These are phyloP conservation scores for Sylvilagus bachmani DNA, from an alignment of 2,113 vertebrate species.

Conservation along the genomic window DNA sequence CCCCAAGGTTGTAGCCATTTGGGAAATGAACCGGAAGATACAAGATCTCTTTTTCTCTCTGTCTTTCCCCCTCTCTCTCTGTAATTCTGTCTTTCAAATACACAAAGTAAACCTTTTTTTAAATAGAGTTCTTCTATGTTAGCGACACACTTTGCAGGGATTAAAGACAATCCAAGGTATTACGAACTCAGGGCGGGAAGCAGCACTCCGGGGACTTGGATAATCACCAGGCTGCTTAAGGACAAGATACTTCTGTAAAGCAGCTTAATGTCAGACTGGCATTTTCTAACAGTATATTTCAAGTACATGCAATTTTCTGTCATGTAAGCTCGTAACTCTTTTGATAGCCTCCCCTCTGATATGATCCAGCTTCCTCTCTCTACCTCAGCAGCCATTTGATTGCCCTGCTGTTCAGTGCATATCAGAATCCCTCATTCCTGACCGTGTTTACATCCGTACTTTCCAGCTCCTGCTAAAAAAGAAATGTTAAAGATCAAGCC, in stretches of 20 bases:
- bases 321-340: slow-evolving; percentile 70
- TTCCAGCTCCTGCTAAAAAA: slow-evolving; percentile 52
- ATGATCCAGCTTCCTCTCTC: slow-evolving; percentile 53
- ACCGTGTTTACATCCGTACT: slow-evolving; percentile 11
- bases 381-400: slow-evolving; percentile 57
- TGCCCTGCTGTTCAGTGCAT: slow-evolving; percentile 35
- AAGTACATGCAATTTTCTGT: slow-evolving; percentile 72
- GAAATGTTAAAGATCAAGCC: slow-evolving; percentile 48
- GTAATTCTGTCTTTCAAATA: too few species aligned
- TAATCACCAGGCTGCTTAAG: slow-evolving; percentile 63
- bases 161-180: slow-evolving; percentile 9
- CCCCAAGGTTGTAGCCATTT: too few species aligned
- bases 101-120: too few species aligned
- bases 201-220: slow-evolving; percentile 25
- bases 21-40: too few species aligned
- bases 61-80: too few species aligned
- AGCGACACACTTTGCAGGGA: slow-evolving; percentile 3
- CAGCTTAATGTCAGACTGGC: slow-evolving; percentile 78
- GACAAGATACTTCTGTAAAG: slow-evolving; percentile 39
- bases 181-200: not conserved
- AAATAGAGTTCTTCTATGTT: not conserved
- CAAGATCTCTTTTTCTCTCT: too few species aligned
- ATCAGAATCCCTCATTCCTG: slow-evolving; percentile 24
- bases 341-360: slow-evolving; percentile 61
- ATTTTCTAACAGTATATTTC: slow-evolving; percentile 74